A percentile compares a stretch with the other conserved stretches of the same genome.
These are phyloP conservation scores for Eutrigla gurnardus DNA, from an alignment of 2,797 vertebrate genomes.

Conservation along the genomic window DNA sequence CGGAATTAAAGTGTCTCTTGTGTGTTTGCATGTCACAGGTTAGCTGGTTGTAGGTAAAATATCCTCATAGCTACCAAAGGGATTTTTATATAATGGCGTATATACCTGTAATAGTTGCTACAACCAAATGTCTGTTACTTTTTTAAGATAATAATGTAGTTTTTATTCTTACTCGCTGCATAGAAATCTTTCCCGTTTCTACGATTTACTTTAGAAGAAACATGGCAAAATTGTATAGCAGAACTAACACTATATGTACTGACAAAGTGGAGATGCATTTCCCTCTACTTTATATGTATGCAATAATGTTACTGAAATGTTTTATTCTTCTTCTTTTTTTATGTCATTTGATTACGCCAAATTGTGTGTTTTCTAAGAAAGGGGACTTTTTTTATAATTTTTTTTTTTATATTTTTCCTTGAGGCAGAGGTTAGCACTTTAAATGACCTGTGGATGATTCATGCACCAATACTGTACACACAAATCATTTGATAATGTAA, in stretches of 20 bases:
- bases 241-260: conserved; percentile 60
- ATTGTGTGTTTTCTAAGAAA: conserved; percentile 59
- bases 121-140: conserved; percentile 65
- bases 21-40: conserved; percentile 68
- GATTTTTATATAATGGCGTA: conserved; percentile 47
- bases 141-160: conserved; percentile 54
- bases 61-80: conserved; percentile 62
- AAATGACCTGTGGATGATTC: conserved; percentile 55
- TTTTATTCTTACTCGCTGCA: conserved; percentile 31
- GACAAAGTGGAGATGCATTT: conserved; percentile 15
- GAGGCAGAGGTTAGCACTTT: conserved; percentile 21
- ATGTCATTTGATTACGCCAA: conserved; percentile 52
- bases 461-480: conserved; percentile 39
- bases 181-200: conserved; percentile 25
- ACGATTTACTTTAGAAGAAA: conserved; percentile 25
- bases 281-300: conserved; percentile 53
- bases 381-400: conserved; percentile 35
- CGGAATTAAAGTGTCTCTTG: conserved; percentile 31
- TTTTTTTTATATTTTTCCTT: conserved; percentile 20
- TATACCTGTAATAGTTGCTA: conserved; percentile 65
- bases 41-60: conserved; percentile 47
- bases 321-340: conserved; percentile 23
- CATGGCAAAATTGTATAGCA: conserved; percentile 39
- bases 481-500: conserved; percentile 63
- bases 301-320: conserved; percentile 69